phyloP scores from a whole-genome alignment of 2,888 invertebrate genomes.

The Brachyptera putata region DNA sequence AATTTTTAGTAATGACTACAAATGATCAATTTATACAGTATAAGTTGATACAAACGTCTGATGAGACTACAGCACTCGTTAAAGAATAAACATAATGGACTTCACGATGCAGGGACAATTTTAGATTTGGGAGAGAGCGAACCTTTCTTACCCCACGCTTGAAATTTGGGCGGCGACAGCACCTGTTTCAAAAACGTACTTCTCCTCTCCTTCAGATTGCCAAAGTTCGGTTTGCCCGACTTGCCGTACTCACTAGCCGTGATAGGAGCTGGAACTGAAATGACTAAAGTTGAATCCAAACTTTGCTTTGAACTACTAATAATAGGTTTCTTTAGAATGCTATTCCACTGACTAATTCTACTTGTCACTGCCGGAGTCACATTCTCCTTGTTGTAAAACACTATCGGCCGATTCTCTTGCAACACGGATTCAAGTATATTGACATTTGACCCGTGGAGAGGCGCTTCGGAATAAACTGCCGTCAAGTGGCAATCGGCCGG shows the following conservation, averaged over 20 bases:
- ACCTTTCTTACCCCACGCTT: constrained; percentile 42
- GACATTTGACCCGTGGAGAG: constrained; percentile 12
- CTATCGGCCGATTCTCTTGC: constrained; percentile 23
- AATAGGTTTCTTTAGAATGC: constrained; percentile 30
- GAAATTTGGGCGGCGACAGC: constrained; percentile 54
- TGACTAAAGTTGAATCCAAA: constrained; percentile 15
- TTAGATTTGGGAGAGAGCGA: constrained; percentile 39
- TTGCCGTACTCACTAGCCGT: background rate
- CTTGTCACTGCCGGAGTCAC: constrained; percentile 37
- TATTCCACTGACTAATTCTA: constrained; percentile 35
- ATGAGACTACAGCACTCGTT: no score
- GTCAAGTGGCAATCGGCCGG: background rate
- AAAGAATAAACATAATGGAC: no score
- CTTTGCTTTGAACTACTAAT: constrained; percentile 18
- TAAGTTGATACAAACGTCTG: no score
- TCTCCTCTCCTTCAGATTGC: constrained; percentile 51
- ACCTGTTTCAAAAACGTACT: constrained; percentile 56
- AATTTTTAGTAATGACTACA: no score
- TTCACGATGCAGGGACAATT: constrained; percentile 33
- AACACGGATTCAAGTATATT: constrained; percentile 6
- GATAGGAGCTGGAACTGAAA: constrained; percentile 1
- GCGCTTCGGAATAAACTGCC: constrained; percentile 18
- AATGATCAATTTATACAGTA: no score
- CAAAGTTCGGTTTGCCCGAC: constrained; percentile 15
- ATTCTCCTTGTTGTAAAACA: constrained; percentile 40